Evolutionary conservation across 2,113 vertebrate genomes (phyloP), one percentile per base, ranked within the genome.

Genomic region (Spea multiplicata): DNA sequence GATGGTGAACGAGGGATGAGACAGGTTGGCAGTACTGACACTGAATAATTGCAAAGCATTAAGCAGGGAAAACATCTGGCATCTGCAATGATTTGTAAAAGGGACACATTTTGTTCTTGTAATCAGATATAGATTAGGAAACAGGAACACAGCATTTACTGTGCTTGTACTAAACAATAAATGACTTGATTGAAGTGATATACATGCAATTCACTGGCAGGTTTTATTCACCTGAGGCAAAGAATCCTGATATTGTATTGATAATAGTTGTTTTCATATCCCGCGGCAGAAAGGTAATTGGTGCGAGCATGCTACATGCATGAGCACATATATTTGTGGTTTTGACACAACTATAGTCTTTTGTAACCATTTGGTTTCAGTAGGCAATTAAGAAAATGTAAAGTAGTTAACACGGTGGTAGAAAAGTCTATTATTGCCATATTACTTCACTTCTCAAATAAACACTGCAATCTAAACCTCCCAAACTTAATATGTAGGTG

Each of bases 91-190:
- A 75, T 66, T 74, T 45, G n/a, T 74, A 65, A 84, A 74, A 17
- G 71, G 50, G 53, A 81, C 59, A 30, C 53, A 75, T 83, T 83
- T 84, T 81, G 71, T 76, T 77, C 81, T 85, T 7, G 66, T 76
- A 74, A 82, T 84, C 84, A 88, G 81, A 80, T 64, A 73, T 50
- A 8, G 3, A 77, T 88, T 82, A 79, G 71, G 68, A 82, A 81
- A 80, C 81, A 87, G 86, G 83, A 47, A 88, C 77, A 49, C 52
- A 84, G 62, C 59, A 73, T 66, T 75, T 73, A 71, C 57, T 84
- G 82, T 75, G 71, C 77, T 79, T 48, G 57, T 71, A 69, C 57
- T 4, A 82, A 86, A 88, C 78, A 84, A 89, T 66, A 78, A 14
- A 64, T 17, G 81, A 59, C 77, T 84, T 83, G 83, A 88, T 84